These are phyloP conservation scores for Hemiprocne comata DNA, from an alignment of 2,113 vertebrate species.

Conservation along the genomic window DNA sequence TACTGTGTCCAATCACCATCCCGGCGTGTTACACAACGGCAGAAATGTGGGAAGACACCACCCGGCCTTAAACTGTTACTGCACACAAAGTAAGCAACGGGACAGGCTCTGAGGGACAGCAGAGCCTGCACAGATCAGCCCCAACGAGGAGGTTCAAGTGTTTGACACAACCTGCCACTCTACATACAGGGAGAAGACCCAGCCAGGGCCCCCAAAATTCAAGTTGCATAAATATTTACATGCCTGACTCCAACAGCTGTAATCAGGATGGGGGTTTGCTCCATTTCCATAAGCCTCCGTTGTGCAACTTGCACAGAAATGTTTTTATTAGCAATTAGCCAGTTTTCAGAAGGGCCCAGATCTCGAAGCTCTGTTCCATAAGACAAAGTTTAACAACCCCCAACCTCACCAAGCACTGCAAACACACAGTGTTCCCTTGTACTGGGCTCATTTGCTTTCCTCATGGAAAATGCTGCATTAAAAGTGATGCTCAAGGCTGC, in stretches of 20 bases:
- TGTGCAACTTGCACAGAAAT: neutral
- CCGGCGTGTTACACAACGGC: slow-evolving; percentile 48
- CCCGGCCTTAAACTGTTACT: slow-evolving; percentile 37
- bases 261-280: neutral
- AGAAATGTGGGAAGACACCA: slow-evolving; percentile 16
- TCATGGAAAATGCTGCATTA: neutral
- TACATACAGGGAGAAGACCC: fast-evolving
- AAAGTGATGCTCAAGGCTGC: neutral
- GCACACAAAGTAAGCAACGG: neutral
- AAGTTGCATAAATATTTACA: neutral
- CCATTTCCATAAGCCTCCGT: neutral
- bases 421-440: fast-evolving
- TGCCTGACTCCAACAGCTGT: neutral
- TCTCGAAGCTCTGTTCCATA: neutral
- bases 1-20: slow-evolving; percentile 25
- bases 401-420: neutral
- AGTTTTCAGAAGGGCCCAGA: neutral
- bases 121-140: neutral
- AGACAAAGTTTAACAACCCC: neutral
- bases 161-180: neutral
- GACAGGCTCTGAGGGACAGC: neutral
- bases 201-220: neutral
- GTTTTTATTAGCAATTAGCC: neutral
- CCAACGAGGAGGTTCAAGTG: neutral
- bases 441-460: neutral